Base-by-base conservation (phyloP, 2,113 vertebrate genomes). In the Zapornia atra region DNA sequence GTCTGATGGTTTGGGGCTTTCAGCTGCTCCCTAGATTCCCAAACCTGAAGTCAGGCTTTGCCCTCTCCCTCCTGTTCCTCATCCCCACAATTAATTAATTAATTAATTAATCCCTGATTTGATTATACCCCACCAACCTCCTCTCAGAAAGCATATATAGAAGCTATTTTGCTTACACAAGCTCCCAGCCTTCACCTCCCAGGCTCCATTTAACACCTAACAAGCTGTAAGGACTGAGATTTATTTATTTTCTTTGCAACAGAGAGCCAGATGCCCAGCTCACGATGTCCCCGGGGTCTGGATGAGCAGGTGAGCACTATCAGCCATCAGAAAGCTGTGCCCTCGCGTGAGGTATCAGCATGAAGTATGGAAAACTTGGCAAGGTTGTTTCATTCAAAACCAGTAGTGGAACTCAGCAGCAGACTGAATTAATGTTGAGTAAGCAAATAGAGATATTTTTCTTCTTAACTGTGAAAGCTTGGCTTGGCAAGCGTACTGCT, bases 131-230 rank as follows among this genome's bases (percentile, higher is more conserved):
- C 34, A 24, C 40, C n/a, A 33, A 34, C 17, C 31, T 70, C 10
- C n/a, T 34, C 24, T 75, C 12, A 59, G 19, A 65, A 64, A 64
- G 26, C 25, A 57, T 24, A 76, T 61, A n/a, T 9, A 56, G 76
- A 61, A 68, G 48, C 36, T 5, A 15, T 78, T 72, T 90, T 73
- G 15, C 22, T 2, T 29, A 1, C 3, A 1, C 0, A 26, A 4
- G 17, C 5, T 70, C 2, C 2, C 36, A 10, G 29, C 25, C 18
- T 59, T 69, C 6, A 10, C 8, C 38, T 91, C 11, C 1, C 15
- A 29, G 46, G 5, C 46, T 42, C 9, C 0, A 0, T 1, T 2
- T 33, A 26, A 7, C 24, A 33, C 12, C 29, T 14, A 8, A 4
- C 10, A 50, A 56, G 46, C 40, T 29, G 25, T 48, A 50, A 69